phyloP scores from a whole-genome alignment of 2,113 vertebrate species.

The Illadopsis cleaveri region DNA sequence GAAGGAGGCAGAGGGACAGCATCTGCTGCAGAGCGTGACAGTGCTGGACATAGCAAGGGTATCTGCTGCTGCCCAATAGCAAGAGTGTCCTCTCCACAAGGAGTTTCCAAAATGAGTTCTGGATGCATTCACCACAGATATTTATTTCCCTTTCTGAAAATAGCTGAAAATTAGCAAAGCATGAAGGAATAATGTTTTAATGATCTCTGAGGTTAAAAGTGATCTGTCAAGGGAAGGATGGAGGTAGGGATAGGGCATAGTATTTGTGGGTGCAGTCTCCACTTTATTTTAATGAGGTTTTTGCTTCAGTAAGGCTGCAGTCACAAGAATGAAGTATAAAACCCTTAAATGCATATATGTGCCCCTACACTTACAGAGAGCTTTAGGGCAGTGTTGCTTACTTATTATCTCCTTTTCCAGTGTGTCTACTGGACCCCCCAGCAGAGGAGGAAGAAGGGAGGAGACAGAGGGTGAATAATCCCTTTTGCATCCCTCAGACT shows the following conservation, averaged over 20 bases:
- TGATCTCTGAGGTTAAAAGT: not conserved
- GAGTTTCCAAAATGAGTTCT: not conserved
- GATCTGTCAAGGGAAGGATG: not conserved
- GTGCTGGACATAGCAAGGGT: fast-evolving
- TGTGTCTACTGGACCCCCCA: not conserved
- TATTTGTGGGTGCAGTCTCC: not conserved
- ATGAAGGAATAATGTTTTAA: not conserved
- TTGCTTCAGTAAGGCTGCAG: not conserved
- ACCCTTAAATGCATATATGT: not conserved
- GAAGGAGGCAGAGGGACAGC: not conserved
- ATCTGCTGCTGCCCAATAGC: fast-evolving
- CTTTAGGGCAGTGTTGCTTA: not conserved
- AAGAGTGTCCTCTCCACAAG: not conserved
- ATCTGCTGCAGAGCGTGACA: not conserved
- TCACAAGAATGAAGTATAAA: not conserved
- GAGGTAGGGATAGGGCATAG: not conserved
- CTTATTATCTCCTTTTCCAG: not conserved
- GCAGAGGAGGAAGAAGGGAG: not conserved
- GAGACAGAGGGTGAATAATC: not conserved
- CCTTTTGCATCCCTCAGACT: not conserved
- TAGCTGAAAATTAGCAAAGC: not conserved
- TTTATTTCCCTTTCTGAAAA: not conserved
- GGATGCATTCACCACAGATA: not conserved
- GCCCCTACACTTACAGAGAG: not conserved
- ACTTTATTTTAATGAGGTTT: not conserved